A percentile compares a stretch with the other conserved stretches of the same genome.
These are phyloP conservation scores for Passer montanus DNA, from an alignment of 2,113 vertebrate genomes.

Conservation along the genomic window DNA sequence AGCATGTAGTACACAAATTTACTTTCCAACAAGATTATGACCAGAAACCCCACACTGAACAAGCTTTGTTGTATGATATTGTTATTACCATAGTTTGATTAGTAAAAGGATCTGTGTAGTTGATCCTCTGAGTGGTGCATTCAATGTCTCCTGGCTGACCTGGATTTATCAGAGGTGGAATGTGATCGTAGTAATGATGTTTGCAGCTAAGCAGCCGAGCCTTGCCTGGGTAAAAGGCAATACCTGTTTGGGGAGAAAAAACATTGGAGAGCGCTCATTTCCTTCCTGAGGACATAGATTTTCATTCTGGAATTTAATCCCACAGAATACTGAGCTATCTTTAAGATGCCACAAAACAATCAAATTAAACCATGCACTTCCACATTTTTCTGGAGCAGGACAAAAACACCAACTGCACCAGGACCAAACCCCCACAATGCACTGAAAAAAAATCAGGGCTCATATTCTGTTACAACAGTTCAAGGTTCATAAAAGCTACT, in stretches of 20 bases:
- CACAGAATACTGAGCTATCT: background rate
- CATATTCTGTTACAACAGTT: background rate
- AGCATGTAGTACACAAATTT: background rate
- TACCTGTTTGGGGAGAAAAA: constrained; percentile 76
- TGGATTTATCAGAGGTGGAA: constrained; percentile 82
- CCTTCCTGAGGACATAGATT: background rate
- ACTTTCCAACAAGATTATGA: background rate
- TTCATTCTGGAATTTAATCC: background rate
- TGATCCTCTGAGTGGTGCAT: constrained; percentile 81
- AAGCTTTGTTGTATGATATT: background rate
- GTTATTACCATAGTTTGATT: constrained; percentile 83
- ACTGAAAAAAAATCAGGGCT: background rate
- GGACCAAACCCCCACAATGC: fast-evolving
- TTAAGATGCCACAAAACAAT: background rate
- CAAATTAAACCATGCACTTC: background rate
- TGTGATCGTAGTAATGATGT: constrained; percentile 87
- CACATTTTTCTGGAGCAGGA: background rate
- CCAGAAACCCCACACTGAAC: background rate
- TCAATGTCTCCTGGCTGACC: constrained; percentile 78
- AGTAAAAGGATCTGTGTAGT: constrained; percentile 86
- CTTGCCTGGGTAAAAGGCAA: constrained; percentile 89
- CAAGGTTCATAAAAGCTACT: background rate
- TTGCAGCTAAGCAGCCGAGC: constrained; percentile 89
- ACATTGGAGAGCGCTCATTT: background rate
- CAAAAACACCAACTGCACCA: background rate